Conservation (phyloP, 2,113 vertebrate species). For the Lethenteron camtschaticum region DNA sequence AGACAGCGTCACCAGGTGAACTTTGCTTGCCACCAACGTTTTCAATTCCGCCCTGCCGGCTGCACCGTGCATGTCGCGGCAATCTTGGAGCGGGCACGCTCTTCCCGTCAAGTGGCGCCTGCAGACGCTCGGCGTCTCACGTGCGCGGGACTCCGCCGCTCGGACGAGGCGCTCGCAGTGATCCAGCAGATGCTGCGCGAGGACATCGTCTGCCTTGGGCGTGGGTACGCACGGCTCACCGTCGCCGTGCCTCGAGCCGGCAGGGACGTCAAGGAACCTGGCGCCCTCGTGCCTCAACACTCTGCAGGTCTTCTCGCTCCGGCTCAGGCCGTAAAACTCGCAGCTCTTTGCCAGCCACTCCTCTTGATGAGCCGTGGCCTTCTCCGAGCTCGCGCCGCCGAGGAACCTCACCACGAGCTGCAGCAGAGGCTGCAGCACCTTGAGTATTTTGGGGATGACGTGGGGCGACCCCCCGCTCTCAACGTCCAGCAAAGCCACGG, state of each 20-base stretch:
- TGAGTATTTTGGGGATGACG: slow-evolving; percentile 15
- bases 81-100: slow-evolving; percentile 20
- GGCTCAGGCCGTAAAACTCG: too few relatives aligned
- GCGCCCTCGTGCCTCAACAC: too few relatives aligned
- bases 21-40: slow-evolving; percentile 23
- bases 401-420: slow-evolving; percentile 19
- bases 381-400: slow-evolving; percentile 12
- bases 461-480: background rate
- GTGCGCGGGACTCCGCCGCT: slow-evolving; percentile 12
- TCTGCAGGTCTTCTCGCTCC: too few relatives aligned
- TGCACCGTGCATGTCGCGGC: slow-evolving; percentile 22
- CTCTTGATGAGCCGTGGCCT: too few relatives aligned
- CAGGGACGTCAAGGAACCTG: too few relatives aligned
- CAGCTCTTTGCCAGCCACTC: too few relatives aligned
- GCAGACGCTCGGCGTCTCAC: slow-evolving; percentile 23
- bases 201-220: slow-evolving; percentile 3
- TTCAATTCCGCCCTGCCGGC: slow-evolving; percentile 22
- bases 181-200: slow-evolving; percentile 25
- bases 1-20: slow-evolving; percentile 24
- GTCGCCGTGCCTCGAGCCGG: too few relatives aligned
- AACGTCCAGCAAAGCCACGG: slow-evolving; percentile 14
- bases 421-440: slow-evolving; percentile 23
- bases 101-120: slow-evolving; percentile 24
- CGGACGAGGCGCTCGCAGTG: slow-evolving; percentile 21
- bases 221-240: too few relatives aligned